Base-by-base conservation (phyloP, 2,113 vertebrate species). In the Chloropsis cyanopogon region DNA sequence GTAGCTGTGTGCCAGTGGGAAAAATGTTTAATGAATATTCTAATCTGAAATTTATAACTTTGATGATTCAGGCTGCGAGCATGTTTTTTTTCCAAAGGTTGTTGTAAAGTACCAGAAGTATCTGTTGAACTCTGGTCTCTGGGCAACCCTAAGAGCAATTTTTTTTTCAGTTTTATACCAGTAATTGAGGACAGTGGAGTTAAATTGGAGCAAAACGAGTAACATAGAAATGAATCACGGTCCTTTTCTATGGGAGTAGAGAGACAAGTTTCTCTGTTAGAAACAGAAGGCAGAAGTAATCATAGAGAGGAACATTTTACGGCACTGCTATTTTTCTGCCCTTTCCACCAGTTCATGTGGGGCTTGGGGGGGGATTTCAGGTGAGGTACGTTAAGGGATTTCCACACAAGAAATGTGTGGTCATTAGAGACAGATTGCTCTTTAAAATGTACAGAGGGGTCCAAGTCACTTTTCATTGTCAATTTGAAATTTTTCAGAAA, bases 21-120 rank as follows among this genome's bases (percentile, higher is more conserved):
- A 49, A 86, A 95, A 81, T 53, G 60, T 81, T 93, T 91, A 92
- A 83, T 93, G 79, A 94, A 94, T 93, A 92, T 94, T 95, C 56
- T 92, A 72, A 95, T 88, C 52, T 86, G 75, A 96, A 95, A 86
- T 90, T 68, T 92, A 66, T 80, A 71, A 80, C 71, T 80, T 90
- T 42, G 52, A 64, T 88, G 85, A 71, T 90, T 97, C 72, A 83
- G 64, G 44, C 72, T 93, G 56, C 0, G 0, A 81, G 52, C 31
- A 54, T 84, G 12, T 2, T 16, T 88, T 88, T 86, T 95, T 96
- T 72, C 76, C 64, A 41, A 81, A 68, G 46, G 68, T 35, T 70
- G 37, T 52, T 93, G 39, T 88, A 41, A 94, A 88, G 31, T 66
- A 82, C 33, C 78, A 88, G 39, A 60, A 94, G 56, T 68, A 72